A percentile compares a stretch with the other conserved stretches of the same genome.
Conservation (phyloP, 2,888 invertebrate genomes). For the Pyrocoelia pectoralis region DNA sequence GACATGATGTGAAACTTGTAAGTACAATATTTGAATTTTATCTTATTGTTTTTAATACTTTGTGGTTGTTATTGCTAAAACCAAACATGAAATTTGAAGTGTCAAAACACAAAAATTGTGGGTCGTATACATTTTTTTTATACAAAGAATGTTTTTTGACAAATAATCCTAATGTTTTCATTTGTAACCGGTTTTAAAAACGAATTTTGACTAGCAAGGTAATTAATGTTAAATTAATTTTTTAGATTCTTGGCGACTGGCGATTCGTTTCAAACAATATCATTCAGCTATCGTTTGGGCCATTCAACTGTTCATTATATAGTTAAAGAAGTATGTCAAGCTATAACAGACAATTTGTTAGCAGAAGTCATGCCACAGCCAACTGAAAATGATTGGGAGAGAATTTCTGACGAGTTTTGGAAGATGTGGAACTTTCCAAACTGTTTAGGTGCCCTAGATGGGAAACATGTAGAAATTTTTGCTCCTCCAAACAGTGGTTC, state of each 20-base stretch:
- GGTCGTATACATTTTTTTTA: not conserved
- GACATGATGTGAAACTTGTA: too few species aligned
- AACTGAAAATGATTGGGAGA: slow-evolving; percentile 36
- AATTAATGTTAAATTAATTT: slow-evolving; percentile 4
- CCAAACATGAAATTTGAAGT: not conserved
- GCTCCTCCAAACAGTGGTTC: not conserved
- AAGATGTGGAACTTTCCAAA: not conserved
- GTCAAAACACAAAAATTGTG: too few species aligned
- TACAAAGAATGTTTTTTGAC: not conserved
- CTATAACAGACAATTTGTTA: slow-evolving; percentile 27
- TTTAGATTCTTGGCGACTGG: slow-evolving; percentile 38
- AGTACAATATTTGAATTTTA: too few species aligned
- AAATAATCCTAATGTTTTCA: not conserved
- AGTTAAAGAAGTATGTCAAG: slow-evolving; percentile 31
- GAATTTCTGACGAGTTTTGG: slow-evolving; percentile 34
- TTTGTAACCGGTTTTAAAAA: not conserved
- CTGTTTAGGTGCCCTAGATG: not conserved
- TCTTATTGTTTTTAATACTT: not conserved
- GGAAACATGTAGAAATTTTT: not conserved
- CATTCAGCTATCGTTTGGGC: slow-evolving; percentile 36
- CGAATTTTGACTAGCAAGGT: not conserved
- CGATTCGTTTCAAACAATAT: slow-evolving; percentile 34
- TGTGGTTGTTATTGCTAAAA: not conserved
- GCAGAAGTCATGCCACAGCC: slow-evolving; percentile 37
- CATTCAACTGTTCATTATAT: slow-evolving; percentile 27